Percentiles rank a stretch among this genome's conserved stretches.
Evolutionary conservation across 1,140 invertebrate genomes (phyloP).

Genomic region (Nylanderia fulva): DNA sequence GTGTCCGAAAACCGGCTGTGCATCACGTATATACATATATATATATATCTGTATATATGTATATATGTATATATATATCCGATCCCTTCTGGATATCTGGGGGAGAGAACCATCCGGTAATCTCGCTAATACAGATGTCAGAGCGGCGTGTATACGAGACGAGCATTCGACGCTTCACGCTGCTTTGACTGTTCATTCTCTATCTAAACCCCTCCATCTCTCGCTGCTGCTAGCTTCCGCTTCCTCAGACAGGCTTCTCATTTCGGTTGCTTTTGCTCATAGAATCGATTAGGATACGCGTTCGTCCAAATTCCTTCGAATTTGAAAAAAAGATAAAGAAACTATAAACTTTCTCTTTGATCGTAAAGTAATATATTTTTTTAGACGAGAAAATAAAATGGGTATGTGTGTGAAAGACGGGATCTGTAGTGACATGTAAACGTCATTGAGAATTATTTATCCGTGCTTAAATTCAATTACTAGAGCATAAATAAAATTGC

Average conservation of each 20-base stretch:
- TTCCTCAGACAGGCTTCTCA: background rate
- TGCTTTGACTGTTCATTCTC: slow-evolving; percentile 40
- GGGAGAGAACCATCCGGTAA: slow-evolving; percentile 72
- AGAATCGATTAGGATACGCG: background rate
- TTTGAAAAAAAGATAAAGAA: background rate
- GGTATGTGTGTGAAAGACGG: no score
- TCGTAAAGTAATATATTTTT: background rate
- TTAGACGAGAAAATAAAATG: background rate
- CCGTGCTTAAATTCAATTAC: slow-evolving; percentile 1
- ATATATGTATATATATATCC: no score
- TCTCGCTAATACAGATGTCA: slow-evolving; percentile 81
- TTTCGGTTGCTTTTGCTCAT: background rate
- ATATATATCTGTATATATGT: no score
- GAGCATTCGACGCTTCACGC: slow-evolving; percentile 49
- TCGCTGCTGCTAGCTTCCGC: slow-evolving; percentile 24
- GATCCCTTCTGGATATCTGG: slow-evolving; percentile 61
- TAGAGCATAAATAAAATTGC: slow-evolving; percentile 1
- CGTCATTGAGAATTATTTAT: slow-evolving; percentile 12
- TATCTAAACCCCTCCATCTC: background rate
- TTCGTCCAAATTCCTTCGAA: background rate
- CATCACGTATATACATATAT: no score
- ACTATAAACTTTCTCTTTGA: background rate
- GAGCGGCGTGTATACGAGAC: slow-evolving; percentile 49
- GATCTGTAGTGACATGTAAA: background rate
- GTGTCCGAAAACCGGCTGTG: no score